Evolutionary conservation across 2,797 vertebrate species (phyloP).

Genomic region (Prionace glauca): DNA sequence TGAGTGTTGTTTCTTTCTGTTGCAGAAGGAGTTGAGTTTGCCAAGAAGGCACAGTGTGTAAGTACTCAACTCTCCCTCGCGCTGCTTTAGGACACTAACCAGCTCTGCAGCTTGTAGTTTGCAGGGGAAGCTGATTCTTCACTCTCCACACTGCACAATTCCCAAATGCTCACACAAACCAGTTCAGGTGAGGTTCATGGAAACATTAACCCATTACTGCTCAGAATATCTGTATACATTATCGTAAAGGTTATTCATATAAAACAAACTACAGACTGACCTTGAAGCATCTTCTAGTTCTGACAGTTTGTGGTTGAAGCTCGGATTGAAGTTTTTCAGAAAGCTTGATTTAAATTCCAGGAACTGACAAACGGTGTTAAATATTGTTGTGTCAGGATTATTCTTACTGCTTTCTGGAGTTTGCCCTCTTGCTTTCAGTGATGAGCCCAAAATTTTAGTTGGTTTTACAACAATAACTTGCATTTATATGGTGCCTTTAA

Average conservation of each 20-base stretch:
- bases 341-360: background rate
- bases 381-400: background rate
- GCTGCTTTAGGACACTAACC: background rate
- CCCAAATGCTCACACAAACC: background rate
- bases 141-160: background rate
- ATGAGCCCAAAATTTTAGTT: background rate
- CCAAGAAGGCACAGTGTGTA: slow-evolving; percentile 63
- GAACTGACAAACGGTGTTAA: background rate
- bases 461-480: background rate
- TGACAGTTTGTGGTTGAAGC: background rate
- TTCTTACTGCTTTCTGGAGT: background rate
- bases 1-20: slow-evolving; percentile 42
- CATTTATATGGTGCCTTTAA: background rate
- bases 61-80: slow-evolving; percentile 48
- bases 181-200: background rate
- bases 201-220: background rate
- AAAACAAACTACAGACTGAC: background rate
- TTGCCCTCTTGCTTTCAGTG: background rate
- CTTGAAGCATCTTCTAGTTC: background rate
- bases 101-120: background rate
- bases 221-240: background rate
- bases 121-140: background rate
- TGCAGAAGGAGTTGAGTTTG: slow-evolving; percentile 72
- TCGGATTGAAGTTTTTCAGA: background rate
- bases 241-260: background rate